Percentiles rank a stretch among this genome's conserved stretches.
phyloP scores from a whole-genome alignment of 2,888 invertebrate genomes.

The Himalopsyche anomala region DNA sequence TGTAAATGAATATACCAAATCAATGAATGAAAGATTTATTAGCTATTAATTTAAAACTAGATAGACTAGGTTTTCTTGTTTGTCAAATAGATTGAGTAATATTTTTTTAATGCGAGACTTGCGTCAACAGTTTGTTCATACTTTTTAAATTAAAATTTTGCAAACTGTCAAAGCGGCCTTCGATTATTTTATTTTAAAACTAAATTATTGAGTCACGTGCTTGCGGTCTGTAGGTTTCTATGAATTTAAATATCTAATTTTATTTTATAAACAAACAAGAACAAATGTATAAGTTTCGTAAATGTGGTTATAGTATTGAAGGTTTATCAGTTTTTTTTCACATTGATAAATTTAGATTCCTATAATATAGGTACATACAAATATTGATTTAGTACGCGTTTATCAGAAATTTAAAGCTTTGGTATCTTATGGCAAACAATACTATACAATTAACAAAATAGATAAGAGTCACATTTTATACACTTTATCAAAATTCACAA shows the following conservation, averaged over 20 bases:
- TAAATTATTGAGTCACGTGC: conserved; percentile 25
- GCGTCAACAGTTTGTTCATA: neutral
- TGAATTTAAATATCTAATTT: conserved; percentile 28
- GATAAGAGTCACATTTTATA: too few species aligned
- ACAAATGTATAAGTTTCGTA: neutral
- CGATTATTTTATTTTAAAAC: conserved; percentile 16
- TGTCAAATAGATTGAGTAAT: neutral
- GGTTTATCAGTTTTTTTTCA: neutral
- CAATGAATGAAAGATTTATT: too few species aligned
- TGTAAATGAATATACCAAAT: too few species aligned
- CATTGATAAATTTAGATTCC: too few species aligned
- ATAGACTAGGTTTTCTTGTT: too few species aligned
- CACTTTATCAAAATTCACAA: too few species aligned
- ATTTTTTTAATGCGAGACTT: conserved; percentile 3
- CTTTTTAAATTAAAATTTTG: conserved; percentile 29
- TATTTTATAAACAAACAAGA: neutral
- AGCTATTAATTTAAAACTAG: neutral
- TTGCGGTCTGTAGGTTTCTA: conserved; percentile 9
- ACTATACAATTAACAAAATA: too few species aligned
- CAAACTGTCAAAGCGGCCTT: conserved; percentile 34
- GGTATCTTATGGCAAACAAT: too few species aligned
- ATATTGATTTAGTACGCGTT: too few species aligned
- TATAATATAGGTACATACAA: too few species aligned
- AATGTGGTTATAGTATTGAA: neutral
- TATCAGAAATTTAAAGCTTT: too few species aligned